Percentiles rank a stretch among this genome's conserved stretches.
Evolutionary conservation across 2,888 invertebrate genomes (phyloP).

Genomic region (Machimus rusticus): DNA sequence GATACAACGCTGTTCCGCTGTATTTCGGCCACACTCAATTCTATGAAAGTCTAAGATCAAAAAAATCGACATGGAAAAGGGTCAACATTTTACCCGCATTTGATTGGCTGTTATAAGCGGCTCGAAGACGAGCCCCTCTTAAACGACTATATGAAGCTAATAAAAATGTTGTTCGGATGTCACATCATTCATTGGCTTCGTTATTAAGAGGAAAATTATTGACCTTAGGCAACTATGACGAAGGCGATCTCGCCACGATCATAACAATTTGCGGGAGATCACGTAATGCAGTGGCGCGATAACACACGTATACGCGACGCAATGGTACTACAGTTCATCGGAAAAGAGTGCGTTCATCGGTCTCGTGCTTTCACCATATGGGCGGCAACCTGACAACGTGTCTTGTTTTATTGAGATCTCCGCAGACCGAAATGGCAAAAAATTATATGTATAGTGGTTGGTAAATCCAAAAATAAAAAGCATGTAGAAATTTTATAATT

Average conservation of each 20-base stretch:
- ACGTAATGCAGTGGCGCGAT: not conserved
- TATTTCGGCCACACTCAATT: not conserved
- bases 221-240: not conserved
- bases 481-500: not conserved
- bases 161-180: not conserved
- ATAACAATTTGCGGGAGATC: not conserved
- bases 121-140: not conserved
- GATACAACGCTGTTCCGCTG: not conserved
- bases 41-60: not conserved
- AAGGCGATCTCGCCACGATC: not conserved
- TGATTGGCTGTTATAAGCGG: not conserved
- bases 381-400: not conserved
- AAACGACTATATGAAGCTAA: not conserved
- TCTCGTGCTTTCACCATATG: not conserved
- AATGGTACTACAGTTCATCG: not conserved
- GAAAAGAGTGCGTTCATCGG: not conserved
- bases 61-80: not conserved
- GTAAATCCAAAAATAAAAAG: not conserved
- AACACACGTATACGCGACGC: not conserved
- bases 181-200: not conserved
- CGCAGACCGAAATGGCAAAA: not conserved
- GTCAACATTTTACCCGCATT: not conserved
- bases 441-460: not conserved
- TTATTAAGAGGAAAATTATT: not conserved
- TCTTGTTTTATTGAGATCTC: not conserved